Conservation (phyloP, 2,113 vertebrate species). For the Erinaceus europaeus region DNA sequence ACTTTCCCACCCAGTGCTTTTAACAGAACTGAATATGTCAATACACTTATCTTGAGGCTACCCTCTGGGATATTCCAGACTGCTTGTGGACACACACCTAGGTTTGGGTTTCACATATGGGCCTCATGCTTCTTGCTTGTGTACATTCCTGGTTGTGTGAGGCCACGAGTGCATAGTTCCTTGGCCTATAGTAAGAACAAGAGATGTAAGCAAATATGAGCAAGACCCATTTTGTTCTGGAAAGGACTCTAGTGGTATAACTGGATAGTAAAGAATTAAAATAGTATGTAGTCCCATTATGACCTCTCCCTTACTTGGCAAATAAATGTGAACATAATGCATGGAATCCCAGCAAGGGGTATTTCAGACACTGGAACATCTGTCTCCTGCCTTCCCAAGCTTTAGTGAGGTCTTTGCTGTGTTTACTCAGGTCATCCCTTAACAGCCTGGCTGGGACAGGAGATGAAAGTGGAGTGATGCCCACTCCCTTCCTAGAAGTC, state of each 20-base stretch:
- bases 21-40: neutral
- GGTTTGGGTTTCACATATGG: neutral
- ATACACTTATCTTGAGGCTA: neutral
- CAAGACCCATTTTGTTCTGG: neutral
- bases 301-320: neutral
- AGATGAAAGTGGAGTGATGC: neutral
- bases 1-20: neutral
- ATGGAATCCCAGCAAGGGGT: neutral
- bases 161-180: neutral
- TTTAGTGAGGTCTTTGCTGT: no score
- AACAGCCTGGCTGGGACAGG: neutral
- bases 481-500: rapidly evolving
- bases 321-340: neutral
- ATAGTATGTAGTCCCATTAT: no score
- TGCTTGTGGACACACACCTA: neutral
- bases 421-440: neutral
- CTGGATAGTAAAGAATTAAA: no score
- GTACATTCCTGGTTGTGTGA: neutral
- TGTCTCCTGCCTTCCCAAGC: neutral
- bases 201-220: neutral
- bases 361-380: neutral
- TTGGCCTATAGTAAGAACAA: neutral
- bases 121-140: neutral
- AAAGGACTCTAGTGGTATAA: neutral
- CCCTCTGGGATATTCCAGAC: neutral